Base-by-base conservation (phyloP, 2,888 invertebrate genomes). In the Eupithecia subfuscata region DNA sequence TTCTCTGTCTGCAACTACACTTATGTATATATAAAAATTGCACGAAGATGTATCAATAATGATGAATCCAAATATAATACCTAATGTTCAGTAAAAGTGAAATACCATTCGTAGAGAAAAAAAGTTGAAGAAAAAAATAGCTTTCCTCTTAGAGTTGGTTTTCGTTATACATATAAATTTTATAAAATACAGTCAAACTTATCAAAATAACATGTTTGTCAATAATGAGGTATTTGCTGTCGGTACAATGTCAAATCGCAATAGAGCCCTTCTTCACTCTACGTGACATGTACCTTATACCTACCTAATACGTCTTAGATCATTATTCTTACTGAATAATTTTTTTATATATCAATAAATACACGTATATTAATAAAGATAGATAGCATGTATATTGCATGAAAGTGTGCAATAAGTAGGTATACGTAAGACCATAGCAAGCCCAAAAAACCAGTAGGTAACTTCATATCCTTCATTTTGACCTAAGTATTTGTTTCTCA, bases 361-460 rank as follows among this genome's bases (percentile, higher is more conserved):
- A 30, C 30, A 30, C 30, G 1, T 30, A 30, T 37, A 2, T 4
- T 4, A 37, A 37, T 37, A 37, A 37, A 37, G 2, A 0, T 37
- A 37, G 37, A 5, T 37, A 2, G 7, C 37, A 7, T 30, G 37
- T 37, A 45, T 45, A 45, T 22, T 25, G 18, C 48, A 90, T 87
- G 73, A 79, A 78, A 81, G 78, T 80, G 75, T 30, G 30, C 30
- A 30, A 30, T 30, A 30, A n/a, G n/a, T n/a, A 7, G 77, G 76
- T 88, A 91, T 90, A 91, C 37, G 37, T 90, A 90, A 88, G 91
- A 89, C 87, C 87, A 86, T 90, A 90, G 79, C 91, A 87, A 91
- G 90, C 89, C 84, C 87, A 25, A 9, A 25, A 18, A 60, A 12
- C 11, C 16, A 5, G 25, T 25, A 60, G 11, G 12, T 22, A 25